Percentiles rank a stretch among this genome's conserved stretches.
Evolutionary conservation across 2,888 invertebrate genomes (phyloP).

Genomic region (Drosophila mimetica): DNA sequence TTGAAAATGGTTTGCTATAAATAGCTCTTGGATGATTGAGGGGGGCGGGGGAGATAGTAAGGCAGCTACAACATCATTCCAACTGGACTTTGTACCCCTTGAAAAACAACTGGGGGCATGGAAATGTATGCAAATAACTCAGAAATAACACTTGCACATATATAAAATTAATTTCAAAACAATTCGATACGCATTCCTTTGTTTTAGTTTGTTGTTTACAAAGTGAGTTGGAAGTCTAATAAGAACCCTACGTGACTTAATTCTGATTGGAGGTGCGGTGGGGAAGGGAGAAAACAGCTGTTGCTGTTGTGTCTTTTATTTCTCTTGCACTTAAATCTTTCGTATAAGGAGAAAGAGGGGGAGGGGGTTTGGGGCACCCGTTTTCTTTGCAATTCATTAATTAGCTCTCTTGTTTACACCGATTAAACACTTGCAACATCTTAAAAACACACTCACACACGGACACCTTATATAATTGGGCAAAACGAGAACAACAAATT

Average conservation of each 20-base stretch:
- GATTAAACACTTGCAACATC: slow-evolving; percentile 25
- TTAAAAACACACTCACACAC: slow-evolving; percentile 9
- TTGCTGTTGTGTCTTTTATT: slow-evolving; percentile 12
- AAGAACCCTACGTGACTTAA: slow-evolving; percentile 40
- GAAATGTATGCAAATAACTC: slow-evolving; percentile 17
- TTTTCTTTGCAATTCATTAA: neutral
- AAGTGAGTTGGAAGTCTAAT: slow-evolving; percentile 4
- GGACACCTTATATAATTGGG: slow-evolving; percentile 59
- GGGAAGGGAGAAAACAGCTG: slow-evolving; percentile 34
- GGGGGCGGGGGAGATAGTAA: slow-evolving; percentile 8
- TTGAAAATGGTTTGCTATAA: slow-evolving; percentile 37
- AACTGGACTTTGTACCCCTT: slow-evolving; percentile 44
- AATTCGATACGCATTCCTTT: neutral
- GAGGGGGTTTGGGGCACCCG: neutral
- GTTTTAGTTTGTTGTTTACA: slow-evolving; percentile 29
- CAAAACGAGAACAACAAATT: slow-evolving; percentile 52
- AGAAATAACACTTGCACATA: slow-evolving; percentile 4
- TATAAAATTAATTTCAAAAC: neutral
- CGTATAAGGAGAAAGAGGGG: neutral
- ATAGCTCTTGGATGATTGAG: slow-evolving; percentile 8
- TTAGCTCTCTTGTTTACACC: slow-evolving; percentile 17
- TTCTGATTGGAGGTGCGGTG: slow-evolving; percentile 40
- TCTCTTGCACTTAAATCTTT: neutral
- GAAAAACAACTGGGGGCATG: slow-evolving; percentile 8
- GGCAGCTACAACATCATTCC: slow-evolving; percentile 14